A percentile compares a stretch with the other conserved stretches of the same genome.
Evolutionary conservation across 1,140 invertebrate species (phyloP).

Genomic region (Nebria ingens): DNA sequence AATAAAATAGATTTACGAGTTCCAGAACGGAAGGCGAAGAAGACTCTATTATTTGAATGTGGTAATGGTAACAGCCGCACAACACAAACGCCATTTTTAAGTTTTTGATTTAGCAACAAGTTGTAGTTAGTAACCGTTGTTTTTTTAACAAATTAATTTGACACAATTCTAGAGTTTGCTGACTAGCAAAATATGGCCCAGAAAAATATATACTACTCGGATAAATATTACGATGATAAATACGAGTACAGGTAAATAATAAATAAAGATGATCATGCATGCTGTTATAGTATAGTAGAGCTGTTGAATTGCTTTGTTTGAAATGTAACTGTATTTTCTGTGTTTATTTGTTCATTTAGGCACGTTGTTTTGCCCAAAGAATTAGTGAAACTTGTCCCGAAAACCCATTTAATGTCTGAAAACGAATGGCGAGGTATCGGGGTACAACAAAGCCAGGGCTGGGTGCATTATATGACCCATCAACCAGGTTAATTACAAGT

Average conservation of each 20-base stretch:
- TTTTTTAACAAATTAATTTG: not conserved
- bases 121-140: not conserved
- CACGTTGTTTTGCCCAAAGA: slow-evolving; percentile 90
- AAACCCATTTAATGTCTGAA: slow-evolving; percentile 84
- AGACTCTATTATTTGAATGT: too few species aligned
- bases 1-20: too few species aligned
- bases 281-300: not conserved
- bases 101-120: not conserved
- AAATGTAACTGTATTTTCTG: not conserved
- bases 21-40: too few species aligned
- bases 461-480: slow-evolving; percentile 93
- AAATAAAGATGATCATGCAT: not conserved
- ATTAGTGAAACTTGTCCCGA: slow-evolving; percentile 79
- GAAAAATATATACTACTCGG: slow-evolving; percentile 77
- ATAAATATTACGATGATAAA: slow-evolving; percentile 82
- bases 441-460: slow-evolving; percentile 87
- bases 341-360: slow-evolving; percentile 41
- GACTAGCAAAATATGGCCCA: not conserved
- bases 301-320: not conserved
- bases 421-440: slow-evolving; percentile 86
- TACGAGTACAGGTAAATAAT: slow-evolving; percentile 69
- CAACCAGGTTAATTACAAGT: slow-evolving; percentile 70
- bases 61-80: too few species aligned
- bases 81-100: too few species aligned
- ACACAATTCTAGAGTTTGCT: too few species aligned